phyloP scores from a whole-genome alignment of 1,140 invertebrate genomes.

The Bombus vancouverensis region DNA sequence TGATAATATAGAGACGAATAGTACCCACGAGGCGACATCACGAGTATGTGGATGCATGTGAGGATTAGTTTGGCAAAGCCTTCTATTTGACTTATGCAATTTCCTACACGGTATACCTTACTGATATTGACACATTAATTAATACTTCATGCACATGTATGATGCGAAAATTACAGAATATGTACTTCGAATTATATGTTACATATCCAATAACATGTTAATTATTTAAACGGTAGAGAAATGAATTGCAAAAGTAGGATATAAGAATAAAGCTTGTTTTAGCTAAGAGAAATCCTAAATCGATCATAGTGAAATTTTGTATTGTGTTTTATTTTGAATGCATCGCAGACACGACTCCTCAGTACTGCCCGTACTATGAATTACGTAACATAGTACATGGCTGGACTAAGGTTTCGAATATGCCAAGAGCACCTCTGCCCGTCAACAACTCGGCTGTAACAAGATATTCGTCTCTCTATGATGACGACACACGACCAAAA shows the following conservation, averaged over 20 bases:
- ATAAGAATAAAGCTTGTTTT: not conserved
- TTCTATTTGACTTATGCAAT: not conserved
- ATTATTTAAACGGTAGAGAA: not conserved
- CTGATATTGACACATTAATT: conserved; percentile 28
- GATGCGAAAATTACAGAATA: not conserved
- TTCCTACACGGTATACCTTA: not conserved
- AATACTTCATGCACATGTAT: not conserved
- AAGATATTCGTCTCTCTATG: not conserved
- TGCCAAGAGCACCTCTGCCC: conserved; percentile 28
- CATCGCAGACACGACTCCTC: conserved; percentile 57
- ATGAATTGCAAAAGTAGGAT: not conserved
- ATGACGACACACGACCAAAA: not conserved
- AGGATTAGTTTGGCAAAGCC: not conserved
- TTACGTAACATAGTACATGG: conserved; percentile 60
- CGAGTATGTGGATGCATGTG: not conserved
- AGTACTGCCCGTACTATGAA: conserved; percentile 70
- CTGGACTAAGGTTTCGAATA: conserved; percentile 51
- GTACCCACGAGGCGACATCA: conserved; percentile 35
- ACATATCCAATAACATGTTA: not conserved
- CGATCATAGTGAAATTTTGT: not conserved
- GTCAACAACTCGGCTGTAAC: not conserved
- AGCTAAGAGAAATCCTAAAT: not conserved
- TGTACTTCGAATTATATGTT: not conserved
- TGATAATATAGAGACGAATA: conserved; percentile 53
- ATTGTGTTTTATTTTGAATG: not conserved